Base-by-base conservation (phyloP, 2,113 vertebrate species). In the Limanda limanda region DNA sequence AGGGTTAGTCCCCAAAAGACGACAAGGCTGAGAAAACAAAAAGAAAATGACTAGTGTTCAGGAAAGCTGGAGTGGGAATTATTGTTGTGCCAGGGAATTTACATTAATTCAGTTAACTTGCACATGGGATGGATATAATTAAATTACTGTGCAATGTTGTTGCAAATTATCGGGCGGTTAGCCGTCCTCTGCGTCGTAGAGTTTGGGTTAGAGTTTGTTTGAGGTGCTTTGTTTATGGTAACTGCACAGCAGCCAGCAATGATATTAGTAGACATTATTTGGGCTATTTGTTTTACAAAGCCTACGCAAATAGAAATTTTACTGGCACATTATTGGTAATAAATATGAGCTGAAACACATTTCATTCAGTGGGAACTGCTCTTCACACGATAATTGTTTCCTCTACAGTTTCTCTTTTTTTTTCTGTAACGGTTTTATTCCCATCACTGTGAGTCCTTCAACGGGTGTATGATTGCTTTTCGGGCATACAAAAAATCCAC, bases 61-160 rank as follows among this genome's bases (percentile, higher is more conserved):
- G 52, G 20, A 24, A 21, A 66, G 64, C 42, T 27, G 18, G 45
- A 42, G 60, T 47, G 47, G 60, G 52, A 54, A 20, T 14, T 25
- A 40, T 59, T 10, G 1, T 21, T 23, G 40, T 79, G 35, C 18
- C 6, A 21, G 37, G 4, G 47, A 63, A 77, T 79, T 81, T 73
- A 65, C 76, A 64, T 84, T 27, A 74, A 79, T 56, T 37, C 55
- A 45, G 37, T 84, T 78, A 72, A 68, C 57, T 51, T 55, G 69
- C 66, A 68, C 66, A 64, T 12, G 79, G 23, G 40, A 52, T 17
- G 67, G n/a, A 64, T 78, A 18, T 42, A 78, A 82, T 75, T 21
- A 45, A 71, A 76, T 81, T 20, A 63, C 37, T 23, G 27, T 40
- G 25, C 35, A 17, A 6, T 62, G 68, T 51, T 83, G 62, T 76